Conservation (phyloP, 2,888 invertebrate genomes). For the Erebia ligea region DNA sequence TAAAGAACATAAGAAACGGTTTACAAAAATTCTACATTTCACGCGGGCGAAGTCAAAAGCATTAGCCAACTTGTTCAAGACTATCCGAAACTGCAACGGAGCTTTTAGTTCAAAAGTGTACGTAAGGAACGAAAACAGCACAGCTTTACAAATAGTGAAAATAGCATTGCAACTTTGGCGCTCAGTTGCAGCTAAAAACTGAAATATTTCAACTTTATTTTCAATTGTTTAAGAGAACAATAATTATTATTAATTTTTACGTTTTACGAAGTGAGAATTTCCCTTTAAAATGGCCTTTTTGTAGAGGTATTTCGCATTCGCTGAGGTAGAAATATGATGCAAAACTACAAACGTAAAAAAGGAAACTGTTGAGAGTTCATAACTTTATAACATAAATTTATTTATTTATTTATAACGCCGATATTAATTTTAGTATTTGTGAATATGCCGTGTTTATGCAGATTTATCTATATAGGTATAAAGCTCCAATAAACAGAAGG, state of each 20-base stretch:
- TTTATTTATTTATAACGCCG: too few species aligned
- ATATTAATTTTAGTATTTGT: too few species aligned
- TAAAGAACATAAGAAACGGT: too few species aligned
- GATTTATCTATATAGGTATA: too few species aligned
- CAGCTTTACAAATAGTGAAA: slow-evolving; percentile 19
- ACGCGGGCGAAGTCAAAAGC: neutral
- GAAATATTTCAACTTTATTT: slow-evolving; percentile 1
- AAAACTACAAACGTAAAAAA: too few species aligned
- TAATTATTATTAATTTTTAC: slow-evolving; percentile 4
- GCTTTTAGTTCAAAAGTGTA: neutral
- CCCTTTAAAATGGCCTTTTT: neutral
- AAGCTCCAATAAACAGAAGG: too few species aligned
- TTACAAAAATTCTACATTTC: neutral
- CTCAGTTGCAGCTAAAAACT: slow-evolving; percentile 25
- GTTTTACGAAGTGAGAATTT: neutral
- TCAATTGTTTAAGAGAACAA: slow-evolving; percentile 1
- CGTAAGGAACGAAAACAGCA: neutral
- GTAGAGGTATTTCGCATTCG: neutral
- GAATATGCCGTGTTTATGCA: too few species aligned
- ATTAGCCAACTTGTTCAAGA: neutral
- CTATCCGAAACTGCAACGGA: neutral
- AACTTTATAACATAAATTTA: too few species aligned
- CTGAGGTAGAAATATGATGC: neutral
- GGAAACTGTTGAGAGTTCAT: too few species aligned
- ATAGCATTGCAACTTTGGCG: slow-evolving; percentile 19